These are phyloP conservation scores for Mustelus asterias DNA, from an alignment of 2,113 vertebrate species.

Conservation along the genomic window DNA sequence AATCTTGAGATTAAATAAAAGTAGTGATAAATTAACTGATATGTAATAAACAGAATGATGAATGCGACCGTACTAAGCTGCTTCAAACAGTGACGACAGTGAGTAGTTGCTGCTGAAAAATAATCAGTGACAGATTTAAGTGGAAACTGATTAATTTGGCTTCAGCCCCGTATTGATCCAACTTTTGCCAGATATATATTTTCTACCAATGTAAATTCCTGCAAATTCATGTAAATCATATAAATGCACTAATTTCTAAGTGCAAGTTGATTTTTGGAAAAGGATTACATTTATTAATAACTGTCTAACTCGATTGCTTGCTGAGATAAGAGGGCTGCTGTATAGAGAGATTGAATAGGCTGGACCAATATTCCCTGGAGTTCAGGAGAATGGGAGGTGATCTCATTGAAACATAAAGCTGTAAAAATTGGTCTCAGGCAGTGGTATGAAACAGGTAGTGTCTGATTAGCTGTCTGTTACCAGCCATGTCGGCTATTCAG, in stretches of 20 bases:
- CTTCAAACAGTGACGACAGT: neutral
- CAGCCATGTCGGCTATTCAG: neutral
- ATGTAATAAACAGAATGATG: neutral
- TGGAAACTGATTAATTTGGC: neutral
- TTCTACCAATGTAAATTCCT: neutral
- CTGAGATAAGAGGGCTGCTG: neutral
- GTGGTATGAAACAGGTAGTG: neutral
- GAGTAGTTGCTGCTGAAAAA: neutral
- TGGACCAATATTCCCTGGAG: neutral
- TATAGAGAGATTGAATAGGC: neutral
- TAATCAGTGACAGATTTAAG: constrained; percentile 5
- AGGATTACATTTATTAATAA: neutral
- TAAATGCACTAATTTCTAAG: neutral
- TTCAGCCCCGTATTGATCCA: neutral
- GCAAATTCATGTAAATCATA: neutral
- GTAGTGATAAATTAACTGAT: neutral
- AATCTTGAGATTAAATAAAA: neutral
- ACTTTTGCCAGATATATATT: neutral
- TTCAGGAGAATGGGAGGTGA: neutral
- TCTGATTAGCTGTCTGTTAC: neutral
- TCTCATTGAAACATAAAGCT: neutral
- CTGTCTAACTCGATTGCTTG: neutral
- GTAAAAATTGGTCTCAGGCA: neutral
- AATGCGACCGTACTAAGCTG: neutral
- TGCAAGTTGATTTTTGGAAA: neutral